Conservation (phyloP, 2,888 invertebrate genomes). For the Meghimatium bilineatum region DNA sequence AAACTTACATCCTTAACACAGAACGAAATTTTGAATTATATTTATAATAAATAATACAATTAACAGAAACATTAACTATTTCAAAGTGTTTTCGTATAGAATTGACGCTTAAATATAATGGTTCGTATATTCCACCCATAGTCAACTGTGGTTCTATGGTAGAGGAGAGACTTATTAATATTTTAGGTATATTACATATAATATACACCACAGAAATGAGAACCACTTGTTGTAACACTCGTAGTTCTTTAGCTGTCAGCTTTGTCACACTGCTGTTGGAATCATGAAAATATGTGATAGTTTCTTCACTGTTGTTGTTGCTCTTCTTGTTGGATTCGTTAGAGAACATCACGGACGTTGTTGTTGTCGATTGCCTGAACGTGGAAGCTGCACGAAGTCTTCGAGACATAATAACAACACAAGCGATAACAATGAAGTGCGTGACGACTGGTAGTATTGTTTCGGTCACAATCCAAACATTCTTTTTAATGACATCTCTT, state of each 20-base stretch:
- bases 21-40: conserved; percentile 9
- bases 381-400: neutral
- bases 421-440: neutral
- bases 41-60: conserved; percentile 14
- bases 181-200: neutral
- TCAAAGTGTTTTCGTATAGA: neutral
- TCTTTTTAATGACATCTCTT: neutral
- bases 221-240: neutral
- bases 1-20: neutral
- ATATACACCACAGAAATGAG: conserved; percentile 4
- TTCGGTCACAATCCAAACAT: neutral
- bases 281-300: neutral
- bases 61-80: neutral
- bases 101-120: neutral
- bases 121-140: neutral
- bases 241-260: neutral
- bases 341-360: neutral
- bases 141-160: neutral
- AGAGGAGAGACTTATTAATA: neutral
- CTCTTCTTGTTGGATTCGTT: neutral
- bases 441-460: neutral
- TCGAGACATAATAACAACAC: neutral
- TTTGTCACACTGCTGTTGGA: neutral
- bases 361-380: neutral
- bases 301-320: neutral